These are phyloP conservation scores for Automeris io DNA, from an alignment of 2,888 invertebrate species.

Conservation along the genomic window DNA sequence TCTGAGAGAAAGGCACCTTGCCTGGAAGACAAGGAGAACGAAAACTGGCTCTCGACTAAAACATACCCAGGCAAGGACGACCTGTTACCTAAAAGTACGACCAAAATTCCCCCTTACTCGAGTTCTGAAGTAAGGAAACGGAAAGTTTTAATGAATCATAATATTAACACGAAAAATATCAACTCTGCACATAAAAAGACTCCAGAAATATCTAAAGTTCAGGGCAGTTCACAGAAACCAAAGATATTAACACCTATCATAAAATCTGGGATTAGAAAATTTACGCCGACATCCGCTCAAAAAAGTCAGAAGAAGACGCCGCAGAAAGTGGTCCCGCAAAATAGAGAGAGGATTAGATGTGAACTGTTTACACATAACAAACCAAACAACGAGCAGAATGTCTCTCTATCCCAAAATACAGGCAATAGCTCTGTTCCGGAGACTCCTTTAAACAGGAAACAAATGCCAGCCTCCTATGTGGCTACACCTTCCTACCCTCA, in stretches of 20 bases:
- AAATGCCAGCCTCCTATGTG: slow-evolving; percentile 39
- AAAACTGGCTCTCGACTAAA: slow-evolving; percentile 32
- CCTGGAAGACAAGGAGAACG: slow-evolving; percentile 51
- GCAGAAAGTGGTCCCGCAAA: slow-evolving; percentile 33
- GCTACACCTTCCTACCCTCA: slow-evolving; percentile 68
- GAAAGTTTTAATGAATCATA: slow-evolving; percentile 35
- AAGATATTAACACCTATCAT: slow-evolving; percentile 56
- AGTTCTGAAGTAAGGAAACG: slow-evolving; percentile 38
- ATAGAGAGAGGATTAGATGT: slow-evolving; percentile 57
- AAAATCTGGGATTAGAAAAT: slow-evolving; percentile 55
- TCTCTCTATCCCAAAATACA: slow-evolving; percentile 17
- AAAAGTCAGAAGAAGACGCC: slow-evolving; percentile 49
- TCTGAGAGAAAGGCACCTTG: slow-evolving; percentile 43
- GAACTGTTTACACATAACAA: slow-evolving; percentile 46
- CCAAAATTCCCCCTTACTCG: slow-evolving; percentile 23
- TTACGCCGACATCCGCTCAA: slow-evolving; percentile 50
- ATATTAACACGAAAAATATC: slow-evolving; percentile 25
- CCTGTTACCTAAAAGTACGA: slow-evolving; percentile 23
- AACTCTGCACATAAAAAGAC: slow-evolving; percentile 38
- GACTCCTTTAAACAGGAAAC: slow-evolving; percentile 50
- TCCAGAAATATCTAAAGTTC: slow-evolving; percentile 37
- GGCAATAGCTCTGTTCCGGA: slow-evolving; percentile 34
- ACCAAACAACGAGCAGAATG: slow-evolving; percentile 24
- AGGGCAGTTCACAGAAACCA: slow-evolving; percentile 35
- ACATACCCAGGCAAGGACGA: slow-evolving; percentile 39